Evolutionary conservation across 2,797 vertebrate genomes (phyloP).

Genomic region (Setipinna tenuifilis): DNA sequence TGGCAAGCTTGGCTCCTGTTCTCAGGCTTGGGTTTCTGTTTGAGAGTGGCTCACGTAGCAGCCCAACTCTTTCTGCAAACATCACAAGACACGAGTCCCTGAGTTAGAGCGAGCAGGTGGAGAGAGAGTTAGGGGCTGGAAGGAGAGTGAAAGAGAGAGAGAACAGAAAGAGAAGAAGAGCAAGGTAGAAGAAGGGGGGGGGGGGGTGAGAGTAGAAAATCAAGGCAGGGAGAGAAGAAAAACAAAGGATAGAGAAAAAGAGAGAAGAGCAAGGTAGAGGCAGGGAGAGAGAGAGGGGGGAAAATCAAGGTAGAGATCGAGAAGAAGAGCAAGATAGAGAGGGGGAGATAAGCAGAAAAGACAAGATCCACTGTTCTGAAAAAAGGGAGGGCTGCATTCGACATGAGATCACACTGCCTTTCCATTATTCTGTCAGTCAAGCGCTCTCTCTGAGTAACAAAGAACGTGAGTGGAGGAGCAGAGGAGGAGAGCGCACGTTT

Average conservation of each 20-base stretch:
- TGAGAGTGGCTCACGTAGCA: not conserved
- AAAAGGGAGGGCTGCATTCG: not conserved
- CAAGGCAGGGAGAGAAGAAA: too few relatives aligned
- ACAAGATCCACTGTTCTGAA: conserved; percentile 1
- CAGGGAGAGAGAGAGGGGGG: too few relatives aligned
- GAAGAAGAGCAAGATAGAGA: too few relatives aligned
- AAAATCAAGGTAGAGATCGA: too few relatives aligned
- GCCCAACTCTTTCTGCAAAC: not conserved
- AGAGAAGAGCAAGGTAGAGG: too few relatives aligned
- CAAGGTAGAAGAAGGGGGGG: too few relatives aligned
- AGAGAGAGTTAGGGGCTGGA: not conserved
- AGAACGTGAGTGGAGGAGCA: not conserved
- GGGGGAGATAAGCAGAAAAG: not conserved
- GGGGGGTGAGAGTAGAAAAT: too few relatives aligned
- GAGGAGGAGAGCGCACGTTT: not conserved
- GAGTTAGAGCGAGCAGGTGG: not conserved
- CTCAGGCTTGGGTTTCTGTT: conserved; percentile 21
- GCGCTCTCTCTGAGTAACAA: not conserved
- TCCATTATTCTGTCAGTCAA: conserved; percentile 17
- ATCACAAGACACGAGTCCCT: not conserved
- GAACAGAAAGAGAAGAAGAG: not conserved
- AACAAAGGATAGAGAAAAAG: too few relatives aligned
- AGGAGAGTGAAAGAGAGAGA: not conserved
- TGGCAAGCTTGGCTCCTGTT: conserved; percentile 2
- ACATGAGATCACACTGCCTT: not conserved